These are phyloP conservation scores for Latrodectus hesperus DNA, from an alignment of 2,888 invertebrate species.

Conservation along the genomic window DNA sequence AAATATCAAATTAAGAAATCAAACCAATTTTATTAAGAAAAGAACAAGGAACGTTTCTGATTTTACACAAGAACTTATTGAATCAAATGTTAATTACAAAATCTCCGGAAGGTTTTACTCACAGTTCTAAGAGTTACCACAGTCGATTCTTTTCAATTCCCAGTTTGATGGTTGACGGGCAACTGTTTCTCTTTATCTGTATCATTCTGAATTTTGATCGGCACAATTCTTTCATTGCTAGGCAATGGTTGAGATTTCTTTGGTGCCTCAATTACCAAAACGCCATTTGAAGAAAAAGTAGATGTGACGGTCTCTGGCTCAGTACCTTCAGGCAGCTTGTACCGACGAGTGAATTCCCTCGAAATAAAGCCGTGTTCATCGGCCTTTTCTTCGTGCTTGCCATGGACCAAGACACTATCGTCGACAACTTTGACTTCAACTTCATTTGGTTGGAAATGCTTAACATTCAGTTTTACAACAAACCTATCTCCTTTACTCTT, in stretches of 20 bases:
- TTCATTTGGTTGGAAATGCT: constrained; percentile 68
- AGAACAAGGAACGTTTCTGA: too few relatives aligned
- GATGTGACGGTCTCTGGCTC: constrained; percentile 67
- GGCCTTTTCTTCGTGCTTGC: constrained; percentile 70
- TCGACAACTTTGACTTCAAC: constrained; percentile 70
- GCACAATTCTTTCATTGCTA: constrained; percentile 61
- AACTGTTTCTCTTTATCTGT: background rate
- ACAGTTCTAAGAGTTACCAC: too few relatives aligned
- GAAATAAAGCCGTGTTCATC: constrained; percentile 71
- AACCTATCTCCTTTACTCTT: constrained; percentile 56
- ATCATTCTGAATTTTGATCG: constrained; percentile 44
- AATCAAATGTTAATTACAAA: too few relatives aligned
- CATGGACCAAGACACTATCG: constrained; percentile 69
- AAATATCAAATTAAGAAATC: too few relatives aligned
- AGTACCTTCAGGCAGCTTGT: constrained; percentile 69
- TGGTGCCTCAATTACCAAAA: constrained; percentile 64
- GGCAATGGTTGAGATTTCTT: constrained; percentile 54
- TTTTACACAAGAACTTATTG: too few relatives aligned
- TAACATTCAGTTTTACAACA: constrained; percentile 66
- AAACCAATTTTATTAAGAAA: too few relatives aligned
- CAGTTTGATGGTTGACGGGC: too few relatives aligned
- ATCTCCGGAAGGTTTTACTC: too few relatives aligned
- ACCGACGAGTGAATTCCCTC: constrained; percentile 69
- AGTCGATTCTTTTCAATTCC: too few relatives aligned
- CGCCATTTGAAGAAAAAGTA: constrained; percentile 64